Percentiles rank a stretch among this genome's conserved stretches.
These are phyloP conservation scores for Pammene aurita DNA, from an alignment of 2,888 invertebrate species.

Conservation along the genomic window DNA sequence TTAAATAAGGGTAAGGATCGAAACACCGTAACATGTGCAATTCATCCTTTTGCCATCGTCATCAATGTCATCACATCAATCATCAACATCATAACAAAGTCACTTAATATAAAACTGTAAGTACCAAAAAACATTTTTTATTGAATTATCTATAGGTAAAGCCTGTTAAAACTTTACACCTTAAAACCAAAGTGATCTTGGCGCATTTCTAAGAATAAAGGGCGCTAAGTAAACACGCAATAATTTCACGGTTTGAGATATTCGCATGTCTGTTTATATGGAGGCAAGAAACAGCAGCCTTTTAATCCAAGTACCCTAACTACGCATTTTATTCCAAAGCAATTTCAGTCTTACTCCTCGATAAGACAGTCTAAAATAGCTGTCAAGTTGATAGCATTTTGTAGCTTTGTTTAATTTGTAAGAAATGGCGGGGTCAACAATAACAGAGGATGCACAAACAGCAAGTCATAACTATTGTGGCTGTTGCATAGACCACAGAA, in stretches of 20 bases:
- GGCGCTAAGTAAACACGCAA: conserved; percentile 45
- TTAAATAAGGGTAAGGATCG: too few relatives aligned
- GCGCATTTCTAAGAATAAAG: conserved; percentile 21
- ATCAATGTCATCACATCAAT: too few relatives aligned
- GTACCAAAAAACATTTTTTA: too few relatives aligned
- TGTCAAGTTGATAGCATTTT: not conserved
- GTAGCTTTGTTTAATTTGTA: conserved; percentile 41
- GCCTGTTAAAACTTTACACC: not conserved
- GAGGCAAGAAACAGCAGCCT: conserved; percentile 46
- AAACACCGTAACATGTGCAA: too few relatives aligned
- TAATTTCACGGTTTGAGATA: conserved; percentile 52
- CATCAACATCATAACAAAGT: too few relatives aligned
- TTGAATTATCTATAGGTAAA: not conserved
- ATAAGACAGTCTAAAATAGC: not conserved
- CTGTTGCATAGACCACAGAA: conserved; percentile 51
- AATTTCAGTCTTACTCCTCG: not conserved
- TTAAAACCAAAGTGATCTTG: conserved; percentile 5
- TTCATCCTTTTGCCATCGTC: too few relatives aligned
- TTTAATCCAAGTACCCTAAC: not conserved
- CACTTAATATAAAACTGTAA: too few relatives aligned
- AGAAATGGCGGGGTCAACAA: conserved; percentile 62
- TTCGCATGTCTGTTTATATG: conserved; percentile 74
- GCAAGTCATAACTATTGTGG: conserved; percentile 71
- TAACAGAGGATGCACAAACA: conserved; percentile 67
- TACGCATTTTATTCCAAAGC: too few relatives aligned